These are phyloP conservation scores for Nerophis ophidion DNA, from an alignment of 2,113 vertebrate species.

Conservation along the genomic window DNA sequence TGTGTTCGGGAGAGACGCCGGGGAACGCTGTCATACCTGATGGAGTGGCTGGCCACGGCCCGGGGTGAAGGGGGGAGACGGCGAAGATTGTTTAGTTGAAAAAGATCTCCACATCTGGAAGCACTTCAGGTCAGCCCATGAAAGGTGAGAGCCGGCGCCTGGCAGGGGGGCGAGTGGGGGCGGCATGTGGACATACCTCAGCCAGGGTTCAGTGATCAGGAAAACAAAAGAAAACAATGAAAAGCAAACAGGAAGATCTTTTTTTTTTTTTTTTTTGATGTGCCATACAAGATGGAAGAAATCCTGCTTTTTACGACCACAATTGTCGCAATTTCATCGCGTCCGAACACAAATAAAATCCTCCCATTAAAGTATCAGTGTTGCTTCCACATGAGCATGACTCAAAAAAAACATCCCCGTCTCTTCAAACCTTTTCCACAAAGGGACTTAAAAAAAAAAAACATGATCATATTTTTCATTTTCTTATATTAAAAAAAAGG, in stretches of 20 bases:
- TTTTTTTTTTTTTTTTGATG: slow-evolving; percentile 13
- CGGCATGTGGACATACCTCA: slow-evolving; percentile 60
- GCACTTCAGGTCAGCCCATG: slow-evolving; percentile 73
- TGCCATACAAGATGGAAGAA: slow-evolving; percentile 14
- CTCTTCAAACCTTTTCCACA: too few relatives aligned
- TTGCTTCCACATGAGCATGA: too few relatives aligned
- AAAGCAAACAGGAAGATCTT: slow-evolving; percentile 23
- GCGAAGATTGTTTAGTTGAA: slow-evolving; percentile 23
- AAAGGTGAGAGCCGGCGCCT: slow-evolving; percentile 70
- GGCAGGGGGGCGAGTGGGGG: slow-evolving; percentile 35
- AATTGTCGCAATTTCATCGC: too few relatives aligned
- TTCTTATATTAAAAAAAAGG: too few relatives aligned
- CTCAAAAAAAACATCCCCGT: too few relatives aligned
- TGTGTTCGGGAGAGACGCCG: slow-evolving; percentile 63
- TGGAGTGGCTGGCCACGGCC: slow-evolving; percentile 64
- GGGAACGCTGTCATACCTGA: slow-evolving; percentile 73
- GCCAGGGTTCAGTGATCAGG: slow-evolving; percentile 39
- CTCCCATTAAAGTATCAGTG: too few relatives aligned
- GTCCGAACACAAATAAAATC: too few relatives aligned
- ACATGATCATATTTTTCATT: too few relatives aligned
- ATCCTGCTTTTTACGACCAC: background rate
- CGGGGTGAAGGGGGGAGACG: slow-evolving; percentile 34
- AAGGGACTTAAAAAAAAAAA: too few relatives aligned
- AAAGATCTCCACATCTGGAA: slow-evolving; percentile 75
- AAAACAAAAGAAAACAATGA: slow-evolving; percentile 34